These are phyloP conservation scores for Eueides isabella DNA, from an alignment of 1,140 invertebrate genomes.

Conservation along the genomic window DNA sequence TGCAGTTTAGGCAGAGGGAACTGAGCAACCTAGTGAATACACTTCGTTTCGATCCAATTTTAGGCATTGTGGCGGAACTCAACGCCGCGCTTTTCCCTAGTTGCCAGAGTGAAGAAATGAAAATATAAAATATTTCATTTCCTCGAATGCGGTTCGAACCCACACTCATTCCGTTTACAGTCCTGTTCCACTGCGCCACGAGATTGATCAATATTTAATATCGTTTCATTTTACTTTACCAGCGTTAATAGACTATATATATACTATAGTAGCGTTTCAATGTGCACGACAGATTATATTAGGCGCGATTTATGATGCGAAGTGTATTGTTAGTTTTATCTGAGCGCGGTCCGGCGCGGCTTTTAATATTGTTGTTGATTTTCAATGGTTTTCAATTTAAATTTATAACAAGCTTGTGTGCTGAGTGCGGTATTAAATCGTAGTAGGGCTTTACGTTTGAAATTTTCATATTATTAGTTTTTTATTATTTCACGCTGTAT, in stretches of 20 bases:
- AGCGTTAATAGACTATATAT: conserved; percentile 9
- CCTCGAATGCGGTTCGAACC: no score
- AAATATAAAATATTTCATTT: no score
- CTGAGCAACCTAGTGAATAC: no score
- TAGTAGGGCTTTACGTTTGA: background rate
- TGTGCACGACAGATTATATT: conserved; percentile 29
- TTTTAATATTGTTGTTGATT: conserved; percentile 8
- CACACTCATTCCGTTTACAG: no score
- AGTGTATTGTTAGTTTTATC: conserved; percentile 10
- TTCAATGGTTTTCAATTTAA: conserved; percentile 10
- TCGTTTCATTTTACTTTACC: conserved; percentile 20
- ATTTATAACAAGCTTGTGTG: background rate
- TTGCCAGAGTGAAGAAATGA: no score
- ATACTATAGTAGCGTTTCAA: conserved; percentile 10
- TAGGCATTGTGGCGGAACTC: no score
- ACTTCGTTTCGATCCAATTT: no score
- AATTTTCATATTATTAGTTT: background rate
- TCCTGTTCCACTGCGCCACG: no score
- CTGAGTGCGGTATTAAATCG: background rate
- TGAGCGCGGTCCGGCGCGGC: background rate
- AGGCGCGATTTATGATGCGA: conserved; percentile 17
- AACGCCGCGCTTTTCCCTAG: no score
- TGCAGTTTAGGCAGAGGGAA: no score
- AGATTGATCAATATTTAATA: conserved; percentile 39
- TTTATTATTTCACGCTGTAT: no score